These are phyloP conservation scores for Eristalis intricaria DNA, from an alignment of 2,888 invertebrate species.

Conservation along the genomic window DNA sequence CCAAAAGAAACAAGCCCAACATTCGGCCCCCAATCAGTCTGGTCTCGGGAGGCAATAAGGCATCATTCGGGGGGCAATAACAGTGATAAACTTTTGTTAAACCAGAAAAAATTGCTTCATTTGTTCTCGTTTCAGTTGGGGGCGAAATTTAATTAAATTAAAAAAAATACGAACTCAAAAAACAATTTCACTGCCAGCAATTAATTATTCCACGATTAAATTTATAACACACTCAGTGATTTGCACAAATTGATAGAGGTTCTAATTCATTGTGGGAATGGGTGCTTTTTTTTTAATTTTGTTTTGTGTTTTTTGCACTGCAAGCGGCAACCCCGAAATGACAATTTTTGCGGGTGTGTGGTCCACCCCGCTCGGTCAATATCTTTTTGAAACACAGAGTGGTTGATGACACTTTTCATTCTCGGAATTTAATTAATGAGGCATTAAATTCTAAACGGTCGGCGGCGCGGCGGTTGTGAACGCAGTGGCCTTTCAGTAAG, in stretches of 20 bases:
- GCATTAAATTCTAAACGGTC: constrained; percentile 65
- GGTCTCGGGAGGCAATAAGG: no score
- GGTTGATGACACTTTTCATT: constrained; percentile 68
- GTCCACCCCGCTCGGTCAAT: neutral
- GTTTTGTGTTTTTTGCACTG: constrained; percentile 7
- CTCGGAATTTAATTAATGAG: constrained; percentile 67
- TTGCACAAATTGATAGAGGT: constrained; percentile 57
- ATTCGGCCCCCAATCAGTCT: neutral
- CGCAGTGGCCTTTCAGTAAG: constrained; percentile 18
- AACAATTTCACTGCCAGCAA: constrained; percentile 42
- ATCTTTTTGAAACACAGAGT: constrained; percentile 5
- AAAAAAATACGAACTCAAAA: constrained; percentile 23
- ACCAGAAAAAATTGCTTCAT: constrained; percentile 2
- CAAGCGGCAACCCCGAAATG: constrained; percentile 17
- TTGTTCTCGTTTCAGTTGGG: neutral
- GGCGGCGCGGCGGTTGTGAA: neutral
- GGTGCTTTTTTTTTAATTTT: constrained; percentile 11
- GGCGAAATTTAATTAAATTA: constrained; percentile 55
- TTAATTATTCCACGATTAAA: constrained; percentile 63
- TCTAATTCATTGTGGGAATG: constrained; percentile 8
- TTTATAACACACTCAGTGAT: constrained; percentile 54
- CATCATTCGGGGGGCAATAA: neutral
- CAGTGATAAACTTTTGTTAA: constrained; percentile 18
- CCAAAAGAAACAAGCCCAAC: neutral
- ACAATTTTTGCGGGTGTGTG: neutral